phyloP scores from a whole-genome alignment of 2,113 vertebrate genomes.

The Leucoraja erinaceus region DNA sequence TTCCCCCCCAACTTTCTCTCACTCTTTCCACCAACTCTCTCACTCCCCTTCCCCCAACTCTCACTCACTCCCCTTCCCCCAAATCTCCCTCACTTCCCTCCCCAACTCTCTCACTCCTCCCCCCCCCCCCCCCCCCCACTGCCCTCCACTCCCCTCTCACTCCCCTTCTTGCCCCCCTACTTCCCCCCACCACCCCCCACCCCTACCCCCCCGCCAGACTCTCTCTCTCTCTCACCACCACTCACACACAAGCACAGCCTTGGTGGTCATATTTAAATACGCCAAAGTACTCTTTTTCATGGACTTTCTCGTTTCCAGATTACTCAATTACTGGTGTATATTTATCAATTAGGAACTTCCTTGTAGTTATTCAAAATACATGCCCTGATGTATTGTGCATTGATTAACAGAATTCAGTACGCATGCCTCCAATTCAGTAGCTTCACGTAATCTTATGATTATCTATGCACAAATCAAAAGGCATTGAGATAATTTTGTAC shows the following conservation, averaged over 20 bases:
- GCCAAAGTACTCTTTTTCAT: not conserved
- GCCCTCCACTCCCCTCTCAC: too few species aligned
- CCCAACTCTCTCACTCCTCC: too few species aligned
- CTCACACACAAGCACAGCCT: not conserved
- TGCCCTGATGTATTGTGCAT: not conserved
- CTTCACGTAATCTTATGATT: not conserved
- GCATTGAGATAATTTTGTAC: not conserved
- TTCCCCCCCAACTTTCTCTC: too few species aligned
- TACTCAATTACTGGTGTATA: not conserved
- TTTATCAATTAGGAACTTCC: not conserved
- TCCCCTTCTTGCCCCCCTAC: too few species aligned
- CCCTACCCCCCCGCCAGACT: too few species aligned
- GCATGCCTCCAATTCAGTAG: not conserved
- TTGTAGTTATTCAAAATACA: not conserved
- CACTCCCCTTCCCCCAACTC: too few species aligned
- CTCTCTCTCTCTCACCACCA: too few species aligned
- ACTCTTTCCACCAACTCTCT: too few species aligned
- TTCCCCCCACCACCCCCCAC: too few species aligned
- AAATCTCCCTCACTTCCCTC: too few species aligned
- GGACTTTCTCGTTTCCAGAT: not conserved
- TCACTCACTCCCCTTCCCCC: too few species aligned
- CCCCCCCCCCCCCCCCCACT: too few species aligned
- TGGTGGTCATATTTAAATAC: slow-evolving; percentile 11
- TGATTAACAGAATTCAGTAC: not conserved
- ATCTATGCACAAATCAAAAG: not conserved